Conservation (phyloP, 2,113 vertebrate species). For the Camelus bactrianus region DNA sequence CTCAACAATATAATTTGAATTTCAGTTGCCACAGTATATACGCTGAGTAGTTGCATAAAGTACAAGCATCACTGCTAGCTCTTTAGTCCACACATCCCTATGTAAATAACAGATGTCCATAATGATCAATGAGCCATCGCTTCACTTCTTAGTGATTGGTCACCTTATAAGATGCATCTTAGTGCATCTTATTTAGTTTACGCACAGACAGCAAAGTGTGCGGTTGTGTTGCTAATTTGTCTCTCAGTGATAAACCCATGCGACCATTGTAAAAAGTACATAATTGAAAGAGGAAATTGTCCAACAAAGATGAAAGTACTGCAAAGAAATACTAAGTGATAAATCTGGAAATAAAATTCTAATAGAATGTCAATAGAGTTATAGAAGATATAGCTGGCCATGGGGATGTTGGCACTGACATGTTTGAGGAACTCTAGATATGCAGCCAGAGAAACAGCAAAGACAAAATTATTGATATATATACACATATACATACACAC, state of each 20-base stretch:
- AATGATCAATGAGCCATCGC: not conserved
- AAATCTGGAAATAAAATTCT: not conserved
- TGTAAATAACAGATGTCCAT: not conserved
- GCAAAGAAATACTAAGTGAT: not conserved
- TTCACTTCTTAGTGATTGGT: not conserved
- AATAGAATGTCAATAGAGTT: not conserved
- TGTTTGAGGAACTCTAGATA: not conserved
- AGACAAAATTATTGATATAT: not conserved
- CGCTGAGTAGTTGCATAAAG: not conserved
- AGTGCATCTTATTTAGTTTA: not conserved
- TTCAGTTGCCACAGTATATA: not conserved
- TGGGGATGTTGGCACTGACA: too few relatives aligned
- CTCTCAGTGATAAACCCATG: not conserved
- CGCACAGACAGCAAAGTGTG: not conserved
- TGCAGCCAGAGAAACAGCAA: too few relatives aligned
- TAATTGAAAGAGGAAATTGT: not conserved
- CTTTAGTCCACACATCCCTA: not conserved
- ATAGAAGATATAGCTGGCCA: not conserved
- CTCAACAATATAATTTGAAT: not conserved
- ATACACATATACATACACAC: too few relatives aligned
- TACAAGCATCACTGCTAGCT: not conserved
- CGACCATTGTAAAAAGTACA: not conserved
- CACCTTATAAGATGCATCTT: too few relatives aligned
- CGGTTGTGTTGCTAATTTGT: not conserved
- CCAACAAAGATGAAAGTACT: not conserved